Base-by-base conservation (phyloP, 2,797 vertebrate genomes). In the Gallirallus australis region DNA sequence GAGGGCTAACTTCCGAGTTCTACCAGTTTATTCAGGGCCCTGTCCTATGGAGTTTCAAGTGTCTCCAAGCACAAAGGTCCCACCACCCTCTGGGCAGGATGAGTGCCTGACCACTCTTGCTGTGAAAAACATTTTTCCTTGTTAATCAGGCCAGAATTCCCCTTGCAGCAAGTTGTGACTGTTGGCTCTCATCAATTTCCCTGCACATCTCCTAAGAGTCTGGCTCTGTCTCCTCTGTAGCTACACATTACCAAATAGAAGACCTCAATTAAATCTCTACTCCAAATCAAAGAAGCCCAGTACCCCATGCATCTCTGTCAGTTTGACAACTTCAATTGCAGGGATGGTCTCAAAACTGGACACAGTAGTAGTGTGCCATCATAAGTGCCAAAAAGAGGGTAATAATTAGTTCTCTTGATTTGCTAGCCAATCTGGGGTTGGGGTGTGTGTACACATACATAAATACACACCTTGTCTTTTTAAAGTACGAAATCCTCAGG, bases 41-140 rank as follows among this genome's bases (percentile, higher is more conserved):
- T 27, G 20, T 47, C 61, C 39, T 61, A 15, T 2, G 5, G 21
- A 73, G 17, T 35, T 79, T 5, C 7, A 5, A 79, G 30, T 1
- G 4, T 15, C 20, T 37, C 50, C 27, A 77, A 61, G 35, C 23
- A 33, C 23, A 92, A 33, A 85, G 27, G 23, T 65, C 31, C 47
- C 69, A 73, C 12, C 39, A 56, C 18, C 20, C 33, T 63, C 57
- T 23, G 24, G 24, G 33, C 17, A 77, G 20, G 15, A 28, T 31
- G 13, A 37, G 30, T 52, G 45, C 76, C n/a, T 66, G n/a, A 56
- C 45, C 33, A 10, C 27, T 11, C 30, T 60, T 0, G 0, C 50
- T 53, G 31, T 31, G 60, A 77, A 40, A 92, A 72, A 11, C 7
- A 21, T 11, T 64, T 5, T 27, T 47, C 21, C n/a, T 35, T 48